phyloP scores from a whole-genome alignment of 2,797 vertebrate species.

The Margarornis squamiger region DNA sequence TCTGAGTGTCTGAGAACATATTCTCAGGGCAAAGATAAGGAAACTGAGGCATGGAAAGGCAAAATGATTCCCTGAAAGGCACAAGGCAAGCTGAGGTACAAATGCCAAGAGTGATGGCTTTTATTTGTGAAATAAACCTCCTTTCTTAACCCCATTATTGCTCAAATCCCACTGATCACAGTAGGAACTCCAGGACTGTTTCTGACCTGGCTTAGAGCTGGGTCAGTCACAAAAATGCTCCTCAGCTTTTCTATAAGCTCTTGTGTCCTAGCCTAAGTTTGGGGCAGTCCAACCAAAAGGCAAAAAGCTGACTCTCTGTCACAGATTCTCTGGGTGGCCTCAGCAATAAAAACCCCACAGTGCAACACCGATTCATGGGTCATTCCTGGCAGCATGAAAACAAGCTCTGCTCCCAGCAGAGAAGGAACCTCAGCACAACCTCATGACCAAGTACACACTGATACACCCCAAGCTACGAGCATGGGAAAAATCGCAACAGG shows the following conservation, averaged over 20 bases:
- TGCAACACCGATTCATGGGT: rapidly evolving
- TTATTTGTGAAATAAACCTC: neutral
- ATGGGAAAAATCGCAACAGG: rapidly evolving
- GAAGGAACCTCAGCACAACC: neutral
- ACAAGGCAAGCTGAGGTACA: neutral
- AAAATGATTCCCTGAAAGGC: neutral
- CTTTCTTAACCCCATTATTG: neutral
- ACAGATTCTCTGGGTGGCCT: neutral
- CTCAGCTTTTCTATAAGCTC: neutral
- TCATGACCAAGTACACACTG: neutral
- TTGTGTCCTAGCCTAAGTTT: neutral
- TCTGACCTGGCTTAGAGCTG: neutral
- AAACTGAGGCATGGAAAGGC: neutral
- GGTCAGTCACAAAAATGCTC: neutral
- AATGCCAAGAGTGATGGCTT: neutral
- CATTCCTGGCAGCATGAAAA: neutral
- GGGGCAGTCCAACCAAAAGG: neutral
- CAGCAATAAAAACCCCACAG: rapidly evolving
- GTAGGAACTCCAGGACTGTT: neutral
- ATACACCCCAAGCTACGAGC: neutral
- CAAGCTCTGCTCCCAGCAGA: neutral
- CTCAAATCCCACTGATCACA: neutral
- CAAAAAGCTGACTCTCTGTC: neutral
- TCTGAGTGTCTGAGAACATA: neutral
- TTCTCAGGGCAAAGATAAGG: neutral